Conservation (phyloP, 2,888 invertebrate genomes). For the Microctonus aethiopoides region DNA sequence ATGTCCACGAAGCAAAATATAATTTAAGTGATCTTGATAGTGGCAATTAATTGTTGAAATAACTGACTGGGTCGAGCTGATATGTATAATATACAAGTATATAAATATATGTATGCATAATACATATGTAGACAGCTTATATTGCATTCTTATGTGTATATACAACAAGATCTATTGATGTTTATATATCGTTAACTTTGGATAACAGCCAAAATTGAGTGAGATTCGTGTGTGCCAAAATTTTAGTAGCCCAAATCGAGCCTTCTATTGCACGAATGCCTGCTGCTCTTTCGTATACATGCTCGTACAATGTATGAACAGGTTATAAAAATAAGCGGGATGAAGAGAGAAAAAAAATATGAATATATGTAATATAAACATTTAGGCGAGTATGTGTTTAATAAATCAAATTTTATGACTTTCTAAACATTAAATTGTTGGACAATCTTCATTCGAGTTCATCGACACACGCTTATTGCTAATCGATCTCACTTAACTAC, state of each 20-base stretch:
- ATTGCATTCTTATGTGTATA: neutral
- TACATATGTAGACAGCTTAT: neutral
- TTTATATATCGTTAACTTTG: slow-evolving; percentile 46
- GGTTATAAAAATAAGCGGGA: too few species aligned
- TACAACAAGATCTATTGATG: neutral
- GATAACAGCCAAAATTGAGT: slow-evolving; percentile 52
- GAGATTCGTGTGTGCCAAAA: slow-evolving; percentile 48
- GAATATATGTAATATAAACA: neutral
- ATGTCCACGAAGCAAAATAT: neutral
- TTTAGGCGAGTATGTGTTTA: neutral
- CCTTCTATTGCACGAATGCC: slow-evolving; percentile 33
- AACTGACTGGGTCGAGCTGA: slow-evolving; percentile 10
- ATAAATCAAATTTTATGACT: neutral
- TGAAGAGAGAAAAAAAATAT: neutral
- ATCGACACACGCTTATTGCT: slow-evolving; percentile 42
- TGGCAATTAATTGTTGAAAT: neutral
- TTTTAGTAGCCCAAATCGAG: slow-evolving; percentile 40
- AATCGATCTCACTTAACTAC: slow-evolving; percentile 39
- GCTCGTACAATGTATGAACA: slow-evolving; percentile 7
- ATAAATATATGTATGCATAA: neutral
- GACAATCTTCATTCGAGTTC: slow-evolving; percentile 39
- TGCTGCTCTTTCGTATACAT: slow-evolving; percentile 12
- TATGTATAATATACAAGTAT: neutral
- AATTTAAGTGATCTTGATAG: neutral
- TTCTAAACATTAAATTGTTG: neutral